These are phyloP conservation scores for Oryzias melastigma DNA, from an alignment of 2,113 vertebrate species.

Conservation along the genomic window DNA sequence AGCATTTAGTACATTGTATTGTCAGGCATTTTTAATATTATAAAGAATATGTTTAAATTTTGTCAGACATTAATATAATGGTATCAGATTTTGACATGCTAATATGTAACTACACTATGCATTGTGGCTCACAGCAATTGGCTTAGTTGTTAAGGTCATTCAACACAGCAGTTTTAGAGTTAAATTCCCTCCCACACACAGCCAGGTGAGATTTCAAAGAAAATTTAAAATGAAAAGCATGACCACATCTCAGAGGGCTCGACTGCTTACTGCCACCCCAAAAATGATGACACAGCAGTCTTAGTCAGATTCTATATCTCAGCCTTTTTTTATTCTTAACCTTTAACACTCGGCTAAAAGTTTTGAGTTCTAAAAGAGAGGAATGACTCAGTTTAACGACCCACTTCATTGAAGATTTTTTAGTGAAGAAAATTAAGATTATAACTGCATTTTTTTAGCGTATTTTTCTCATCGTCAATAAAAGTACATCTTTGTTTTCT, in stretches of 20 bases:
- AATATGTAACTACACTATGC: constrained; percentile 5
- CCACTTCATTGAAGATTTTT: too few relatives aligned
- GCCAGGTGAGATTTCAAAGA: constrained; percentile 27
- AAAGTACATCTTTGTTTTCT: too few relatives aligned
- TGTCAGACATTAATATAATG: neutral
- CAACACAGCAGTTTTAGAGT: constrained; percentile 7
- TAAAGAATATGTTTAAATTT: neutral
- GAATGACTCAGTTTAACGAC: too few relatives aligned
- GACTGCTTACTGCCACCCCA: constrained; percentile 50
- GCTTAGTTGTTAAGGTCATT: constrained; percentile 6
- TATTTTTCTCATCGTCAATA: too few relatives aligned
- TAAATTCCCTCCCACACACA: constrained; percentile 15
- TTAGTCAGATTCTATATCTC: constrained; percentile 42
- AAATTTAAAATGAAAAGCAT: constrained; percentile 56
- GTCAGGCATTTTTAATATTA: neutral
- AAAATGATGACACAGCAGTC: constrained; percentile 65
- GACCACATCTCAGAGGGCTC: constrained; percentile 67
- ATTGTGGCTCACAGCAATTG: neutral
- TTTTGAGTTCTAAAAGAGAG: too few relatives aligned
- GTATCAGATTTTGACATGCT: constrained; percentile 1
- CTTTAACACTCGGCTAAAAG: constrained; percentile 11
- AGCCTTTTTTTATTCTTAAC: constrained; percentile 44
- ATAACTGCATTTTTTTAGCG: too few relatives aligned
- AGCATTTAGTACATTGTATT: constrained; percentile 22
- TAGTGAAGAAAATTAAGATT: too few relatives aligned